phyloP scores from a whole-genome alignment of 2,888 invertebrate genomes.

The Thereva nobilitata region DNA sequence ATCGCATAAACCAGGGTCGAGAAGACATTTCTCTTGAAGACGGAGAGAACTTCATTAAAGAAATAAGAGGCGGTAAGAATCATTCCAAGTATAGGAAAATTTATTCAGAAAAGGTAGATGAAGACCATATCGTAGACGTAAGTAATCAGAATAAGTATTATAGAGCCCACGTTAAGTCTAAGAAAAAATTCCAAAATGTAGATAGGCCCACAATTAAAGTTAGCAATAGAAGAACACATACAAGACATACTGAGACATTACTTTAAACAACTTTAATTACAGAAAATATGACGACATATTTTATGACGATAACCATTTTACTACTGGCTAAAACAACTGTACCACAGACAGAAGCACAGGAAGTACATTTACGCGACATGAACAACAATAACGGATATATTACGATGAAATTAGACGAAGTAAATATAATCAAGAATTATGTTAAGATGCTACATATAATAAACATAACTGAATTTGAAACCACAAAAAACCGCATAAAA shows the following conservation, averaged over 20 bases:
- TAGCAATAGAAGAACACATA: neutral
- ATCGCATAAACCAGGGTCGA: slow-evolving; percentile 36
- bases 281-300: no score
- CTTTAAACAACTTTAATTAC: no score
- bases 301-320: neutral
- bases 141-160: slow-evolving; percentile 42
- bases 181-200: slow-evolving; percentile 39
- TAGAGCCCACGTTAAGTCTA: slow-evolving; percentile 39
- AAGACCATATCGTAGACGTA: slow-evolving; percentile 38
- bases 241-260: no score
- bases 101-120: slow-evolving; percentile 33
- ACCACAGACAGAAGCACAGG: neutral
- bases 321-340: neutral
- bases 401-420: neutral
- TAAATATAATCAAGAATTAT: slow-evolving; percentile 1
- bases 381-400: slow-evolving; percentile 16
- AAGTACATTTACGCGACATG: slow-evolving; percentile 1
- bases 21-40: neutral
- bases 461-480: slow-evolving; percentile 10
- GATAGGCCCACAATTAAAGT: slow-evolving; percentile 36
- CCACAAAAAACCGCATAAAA: slow-evolving; percentile 1
- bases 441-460: neutral
- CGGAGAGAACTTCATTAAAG: slow-evolving; percentile 16
- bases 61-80: slow-evolving; percentile 40
- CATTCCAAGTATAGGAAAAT: slow-evolving; percentile 43